A percentile compares a stretch with the other conserved stretches of the same genome.
These are phyloP conservation scores for Caenorhabditis briggsae DNA, from an alignment of 1,140 invertebrate species.

Conservation along the genomic window DNA sequence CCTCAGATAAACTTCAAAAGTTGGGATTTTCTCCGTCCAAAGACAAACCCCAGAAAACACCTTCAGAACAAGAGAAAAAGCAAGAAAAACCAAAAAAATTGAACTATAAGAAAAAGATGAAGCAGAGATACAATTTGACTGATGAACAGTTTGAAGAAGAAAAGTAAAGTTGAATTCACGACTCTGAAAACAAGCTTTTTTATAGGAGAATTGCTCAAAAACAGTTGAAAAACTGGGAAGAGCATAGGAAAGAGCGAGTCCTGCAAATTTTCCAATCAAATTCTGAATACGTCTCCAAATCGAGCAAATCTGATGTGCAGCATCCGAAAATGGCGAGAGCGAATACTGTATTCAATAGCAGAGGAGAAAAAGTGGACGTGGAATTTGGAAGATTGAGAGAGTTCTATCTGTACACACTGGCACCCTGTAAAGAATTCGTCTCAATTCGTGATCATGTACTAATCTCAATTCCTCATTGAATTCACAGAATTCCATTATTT, in stretches of 20 bases:
- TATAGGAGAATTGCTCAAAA: not conserved
- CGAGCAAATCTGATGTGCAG: not conserved
- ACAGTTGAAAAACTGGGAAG: slow-evolving; percentile 20
- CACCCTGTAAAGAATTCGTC: not conserved
- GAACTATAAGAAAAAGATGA: slow-evolving; percentile 33
- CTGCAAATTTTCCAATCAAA: not conserved
- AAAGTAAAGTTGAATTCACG: not conserved
- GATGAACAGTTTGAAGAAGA: not conserved
- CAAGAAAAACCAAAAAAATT: not conserved
- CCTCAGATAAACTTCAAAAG: not conserved
- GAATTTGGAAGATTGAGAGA: slow-evolving; percentile 26
- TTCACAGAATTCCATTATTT: not conserved
- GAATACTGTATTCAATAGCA: not conserved
- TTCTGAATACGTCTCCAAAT: not conserved
- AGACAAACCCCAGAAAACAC: not conserved
- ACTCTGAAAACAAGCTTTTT: not conserved
- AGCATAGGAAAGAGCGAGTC: not conserved
- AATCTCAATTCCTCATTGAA: not conserved
- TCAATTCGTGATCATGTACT: not conserved
- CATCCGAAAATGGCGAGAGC: slow-evolving; percentile 23
- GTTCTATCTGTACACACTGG: not conserved
- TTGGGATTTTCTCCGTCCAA: not conserved
- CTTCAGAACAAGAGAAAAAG: no score
- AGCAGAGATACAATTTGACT: not conserved
- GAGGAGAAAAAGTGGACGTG: slow-evolving; percentile 7